Base-by-base conservation (phyloP, 2,113 vertebrate species). In the Zeus faber region DNA sequence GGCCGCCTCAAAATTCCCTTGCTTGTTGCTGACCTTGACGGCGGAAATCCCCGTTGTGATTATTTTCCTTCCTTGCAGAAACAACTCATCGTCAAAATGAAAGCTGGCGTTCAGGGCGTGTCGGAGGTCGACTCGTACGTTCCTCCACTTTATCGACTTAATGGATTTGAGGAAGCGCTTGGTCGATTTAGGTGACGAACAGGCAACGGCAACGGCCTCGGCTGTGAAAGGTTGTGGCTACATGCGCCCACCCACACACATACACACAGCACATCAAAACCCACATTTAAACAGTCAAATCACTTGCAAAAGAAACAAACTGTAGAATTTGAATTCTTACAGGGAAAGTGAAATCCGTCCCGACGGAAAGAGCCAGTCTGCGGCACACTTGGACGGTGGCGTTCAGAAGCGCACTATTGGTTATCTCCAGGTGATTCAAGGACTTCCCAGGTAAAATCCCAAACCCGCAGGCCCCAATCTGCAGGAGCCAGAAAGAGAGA, bases 51-150 rank as follows among this genome's bases (percentile, higher is more conserved):
- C 79, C 2, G 54, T 10, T 2, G 66, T 70, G 58, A 88, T 83
- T 64, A 86, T 71, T 5, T 23, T 51, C 40, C 65, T 59, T 2
- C 83, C 83, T 8, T 50, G 23, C 3, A 22, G 13, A 21, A 89
- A 79, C 24, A 5, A 57, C 33, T 88, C 85, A 0, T 80, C 54
- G 10, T 86, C 82, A 40, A 87, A 86, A 65, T 89, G 87, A 25
- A 72, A 79, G 62, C 66, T 72, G 5, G 31, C 24, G n/a, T 79
- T 67, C 0, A 72, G 8, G 1, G 22, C 49, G 16, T 65, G 18
- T 1, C 48, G 45, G 6, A 79, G 14, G 51, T 85, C 80, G 17
- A 81, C 74, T 1, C 52, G 20, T 1, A 61, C 5, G 13, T 85
- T 85, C 45, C 4, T 61, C 4, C 29, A 2, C 0, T 0, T 53